Evolutionary conservation across 2,113 vertebrate genomes (phyloP).

Genomic region (Aegypius monachus): DNA sequence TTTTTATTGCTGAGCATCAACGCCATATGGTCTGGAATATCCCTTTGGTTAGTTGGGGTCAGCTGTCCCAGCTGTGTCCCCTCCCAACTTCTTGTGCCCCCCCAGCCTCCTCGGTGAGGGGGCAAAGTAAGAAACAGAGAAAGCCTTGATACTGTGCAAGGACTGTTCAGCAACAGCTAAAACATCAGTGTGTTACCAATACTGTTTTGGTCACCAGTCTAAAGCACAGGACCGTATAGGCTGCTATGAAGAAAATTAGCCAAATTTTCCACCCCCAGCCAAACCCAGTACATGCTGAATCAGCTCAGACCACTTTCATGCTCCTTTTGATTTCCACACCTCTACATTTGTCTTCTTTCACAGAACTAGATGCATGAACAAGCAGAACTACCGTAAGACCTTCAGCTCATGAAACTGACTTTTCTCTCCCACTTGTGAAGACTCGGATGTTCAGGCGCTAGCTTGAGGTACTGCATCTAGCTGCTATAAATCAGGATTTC

Average conservation of each 20-base stretch:
- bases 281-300: background rate
- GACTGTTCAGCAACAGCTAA: background rate
- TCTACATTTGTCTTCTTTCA: background rate
- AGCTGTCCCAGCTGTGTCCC: background rate
- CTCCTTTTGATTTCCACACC: background rate
- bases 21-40: too few relatives aligned
- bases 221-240: background rate
- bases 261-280: background rate
- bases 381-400: background rate
- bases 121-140: background rate
- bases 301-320: background rate
- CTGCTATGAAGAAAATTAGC: background rate
- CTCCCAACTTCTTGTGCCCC: background rate
- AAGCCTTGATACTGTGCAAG: background rate
- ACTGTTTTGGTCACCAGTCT: background rate
- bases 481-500: background rate
- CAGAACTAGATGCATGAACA: background rate
- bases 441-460: background rate
- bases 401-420: background rate
- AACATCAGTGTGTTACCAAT: background rate
- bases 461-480: background rate
- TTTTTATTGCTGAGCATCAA: background rate
- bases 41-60: background rate
- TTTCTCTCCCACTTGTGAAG: background rate
- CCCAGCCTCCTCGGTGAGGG: background rate